Evolutionary conservation across 2,797 vertebrate species (phyloP), one percentile per base, ranked within the genome.

Genomic region (Chelmon rostratus): DNA sequence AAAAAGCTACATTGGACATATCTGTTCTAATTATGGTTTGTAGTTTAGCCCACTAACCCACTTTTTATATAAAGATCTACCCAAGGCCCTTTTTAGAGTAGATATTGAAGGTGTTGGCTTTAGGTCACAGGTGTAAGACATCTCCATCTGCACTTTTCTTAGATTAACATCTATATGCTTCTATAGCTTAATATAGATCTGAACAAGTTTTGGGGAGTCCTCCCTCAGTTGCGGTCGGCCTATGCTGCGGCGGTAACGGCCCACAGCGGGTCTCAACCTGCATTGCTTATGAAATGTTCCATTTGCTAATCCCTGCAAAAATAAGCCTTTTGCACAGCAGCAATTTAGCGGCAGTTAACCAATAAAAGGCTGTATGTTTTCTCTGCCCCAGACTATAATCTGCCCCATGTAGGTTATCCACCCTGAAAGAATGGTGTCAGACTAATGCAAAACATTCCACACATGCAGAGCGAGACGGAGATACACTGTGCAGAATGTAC

Each of bases 311-410:
- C 91, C 89, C 86, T 89, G 87, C 79, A 85, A 93, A 94, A 93
- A 94, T 88, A 94, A 92, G 85, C 89, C 85, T 91, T 91, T 82
- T 91, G 91, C 90, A 88, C 88, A 86, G 91, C 91, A 86, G 92
- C 90, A 94, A 94, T 95, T 94, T 92, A 92, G 88, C 86, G 81
- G 91, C 92, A 94, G 93, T 95, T 94, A 94, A 91, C 91, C 89
- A 94, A 94, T 94, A 94, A 95, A 94, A 83, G 84, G 71, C 81
- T 86, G 89, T 91, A 90, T 93, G 92, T 93, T 94, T 94, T 92
- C 90, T 84, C 91, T 93, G 93, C 90, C 90, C 85, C 62, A 78
- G 85, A 87, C 91, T 85, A 89, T 94, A 91, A 94, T 93, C 90
- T 91, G 87, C 89, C 74, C 85, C 85, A 61, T 86, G 90, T 79